Conservation (phyloP, 2,888 invertebrate species). For the Operophtera brumata region DNA sequence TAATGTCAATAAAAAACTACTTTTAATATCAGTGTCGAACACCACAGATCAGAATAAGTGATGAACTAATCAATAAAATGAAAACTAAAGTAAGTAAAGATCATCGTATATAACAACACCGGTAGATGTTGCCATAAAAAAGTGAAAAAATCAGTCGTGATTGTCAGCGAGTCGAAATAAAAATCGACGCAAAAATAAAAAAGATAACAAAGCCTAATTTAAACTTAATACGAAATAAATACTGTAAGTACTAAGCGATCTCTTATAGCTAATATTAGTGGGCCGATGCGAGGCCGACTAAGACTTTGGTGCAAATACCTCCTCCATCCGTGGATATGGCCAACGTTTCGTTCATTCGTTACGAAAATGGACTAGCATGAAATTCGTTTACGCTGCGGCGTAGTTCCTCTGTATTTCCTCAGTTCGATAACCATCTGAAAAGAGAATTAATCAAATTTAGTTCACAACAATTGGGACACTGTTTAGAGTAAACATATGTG, state of each 20-base stretch:
- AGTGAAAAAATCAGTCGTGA: constrained; percentile 59
- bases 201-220: constrained; percentile 52
- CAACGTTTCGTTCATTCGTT: constrained; percentile 73
- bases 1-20: constrained; percentile 13
- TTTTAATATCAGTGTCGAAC: not conserved
- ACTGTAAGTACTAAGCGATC: constrained; percentile 75
- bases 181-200: constrained; percentile 41
- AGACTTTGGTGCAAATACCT: constrained; percentile 71
- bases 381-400: constrained; percentile 65
- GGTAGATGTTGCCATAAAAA: constrained; percentile 17
- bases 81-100: constrained; percentile 6
- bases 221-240: constrained; percentile 75
- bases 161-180: constrained; percentile 50
- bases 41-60: not conserved
- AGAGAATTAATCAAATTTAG: not conserved
- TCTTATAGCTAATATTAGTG: constrained; percentile 47
- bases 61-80: constrained; percentile 1
- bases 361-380: constrained; percentile 77
- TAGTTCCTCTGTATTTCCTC: constrained; percentile 38
- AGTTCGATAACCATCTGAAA: constrained; percentile 39
- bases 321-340: constrained; percentile 65
- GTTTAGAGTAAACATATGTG: too few relatives aligned
- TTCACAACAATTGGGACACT: too few relatives aligned
- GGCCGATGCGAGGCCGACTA: constrained; percentile 48
- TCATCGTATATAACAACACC: constrained; percentile 11